Base-by-base conservation (phyloP, 2,888 invertebrate genomes). In the Theretra japonica region DNA sequence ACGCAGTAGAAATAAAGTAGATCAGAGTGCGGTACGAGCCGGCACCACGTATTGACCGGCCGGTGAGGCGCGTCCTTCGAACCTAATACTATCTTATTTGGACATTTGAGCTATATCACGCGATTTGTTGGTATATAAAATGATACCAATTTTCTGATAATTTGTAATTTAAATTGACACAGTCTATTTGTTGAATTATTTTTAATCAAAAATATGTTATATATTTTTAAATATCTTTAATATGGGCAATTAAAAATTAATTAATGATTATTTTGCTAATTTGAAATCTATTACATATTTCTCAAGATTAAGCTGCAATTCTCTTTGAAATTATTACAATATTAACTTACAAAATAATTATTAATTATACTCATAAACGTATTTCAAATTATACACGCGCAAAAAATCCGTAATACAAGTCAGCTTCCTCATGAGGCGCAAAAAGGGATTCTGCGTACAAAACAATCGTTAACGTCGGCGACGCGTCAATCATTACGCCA, bases 401-500 rank as follows among this genome's bases (percentile, higher is more conserved):
- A 77, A 72, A 57, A 68, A 56, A 60, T 53, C n/a, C 23, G 50
- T 70, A 65, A 77, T 75, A 81, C 79, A 77, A 77, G 80, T 68
- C 74, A 50, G 72, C 70, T 58, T 72, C 72, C 73, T 75, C 74
- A 76, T 59, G 19, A 23, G 8, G 19, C 25, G 62, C 70, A 56
- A 53, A 71, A 30, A 60, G 62, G 62, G 11, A 30, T 50, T 62
- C 53, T 60, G 30, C 53, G 30, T 80, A 83, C 84, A 88, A 86
- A 88, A 86, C 78, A 79, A 75, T 82, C 80, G 78, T 82, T 82
- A 83, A 73, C 83, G 81, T 82, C 84, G 81, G 76, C 60, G 72
- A 77, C 75, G 81, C 86, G 92, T 91, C 92, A 90, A 87, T 92
- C 91, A 92, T 81, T 65, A 74, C 21, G 58, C 82, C 86, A 89